Base-by-base conservation (phyloP, 2,888 invertebrate species). In the Pinctada fucata region DNA sequence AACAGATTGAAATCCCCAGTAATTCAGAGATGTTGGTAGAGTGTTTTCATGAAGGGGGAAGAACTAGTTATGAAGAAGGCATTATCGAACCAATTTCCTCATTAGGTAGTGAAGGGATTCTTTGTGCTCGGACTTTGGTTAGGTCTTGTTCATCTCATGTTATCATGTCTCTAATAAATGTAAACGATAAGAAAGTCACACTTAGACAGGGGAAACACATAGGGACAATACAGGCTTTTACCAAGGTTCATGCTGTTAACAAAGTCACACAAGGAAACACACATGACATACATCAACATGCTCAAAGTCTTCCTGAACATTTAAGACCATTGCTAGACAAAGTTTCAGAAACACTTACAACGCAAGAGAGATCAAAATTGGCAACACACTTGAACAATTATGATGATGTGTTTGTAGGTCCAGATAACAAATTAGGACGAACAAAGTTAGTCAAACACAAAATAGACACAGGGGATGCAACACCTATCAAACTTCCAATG, bases 1-100 rank as follows among this genome's bases (percentile, higher is more conserved):
- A 13, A 58, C 8, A 10, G 13, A 10, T 58, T 10, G 58, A 58
- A 58, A 58, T 58, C 13, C 13, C 58, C 13, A 13, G 8, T 58
- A 58, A 58, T 58, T 58, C 58, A 10, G 58, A 58, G 58, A 58
- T 58, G 58, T 58, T 58, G 13, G 58, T 58, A 58, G 58, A 58
- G 8, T 10, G 58, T 58, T 58, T 58, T 58, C 13, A 1, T 10
- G 58, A 58, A 58, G 58, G 58, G 6, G 58, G 58, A 6, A 58
- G 13, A 58, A 13, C 58, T 58, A 58, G 6, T 58, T 58, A 58
- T 58, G 6, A 13, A 58, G 58, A 58, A 58, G 58, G 58, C 13
- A 6, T 58, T 58, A 13, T 58, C 6, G 58, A 58, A 58, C 58
- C 6, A 6, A 58, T 58, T 10, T 13, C 58, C 13, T 58, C 58